These are phyloP conservation scores for Hypolimnas misippus DNA, from an alignment of 2,888 invertebrate species.

Conservation along the genomic window DNA sequence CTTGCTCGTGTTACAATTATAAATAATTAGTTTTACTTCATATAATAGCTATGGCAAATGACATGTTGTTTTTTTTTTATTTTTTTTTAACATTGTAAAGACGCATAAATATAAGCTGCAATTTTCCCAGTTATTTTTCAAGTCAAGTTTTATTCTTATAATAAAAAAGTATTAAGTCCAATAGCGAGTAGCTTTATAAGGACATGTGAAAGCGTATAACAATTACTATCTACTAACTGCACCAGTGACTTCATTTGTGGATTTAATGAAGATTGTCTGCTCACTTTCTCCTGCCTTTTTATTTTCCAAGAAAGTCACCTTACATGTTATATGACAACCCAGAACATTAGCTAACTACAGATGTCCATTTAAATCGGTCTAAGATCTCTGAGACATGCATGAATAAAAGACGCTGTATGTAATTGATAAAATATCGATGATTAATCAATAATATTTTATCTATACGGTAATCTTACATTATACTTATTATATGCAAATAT, in stretches of 20 bases:
- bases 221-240: conserved; percentile 6
- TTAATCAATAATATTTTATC: too few relatives aligned
- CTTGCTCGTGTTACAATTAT: too few relatives aligned
- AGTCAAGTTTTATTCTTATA: background rate
- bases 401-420: too few relatives aligned
- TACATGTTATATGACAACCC: background rate
- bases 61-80: too few relatives aligned
- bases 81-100: background rate
- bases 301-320: background rate
- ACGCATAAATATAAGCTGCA: background rate
- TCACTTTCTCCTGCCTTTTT: background rate
- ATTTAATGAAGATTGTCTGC: background rate
- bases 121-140: background rate
- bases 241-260: conserved; percentile 1
- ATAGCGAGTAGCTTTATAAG: background rate
- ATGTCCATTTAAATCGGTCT: too few relatives aligned
- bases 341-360: too few relatives aligned
- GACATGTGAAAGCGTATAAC: background rate
- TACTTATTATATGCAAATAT: too few relatives aligned
- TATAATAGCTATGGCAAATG: too few relatives aligned
- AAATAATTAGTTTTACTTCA: too few relatives aligned
- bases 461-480: too few relatives aligned
- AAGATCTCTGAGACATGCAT: too few relatives aligned
- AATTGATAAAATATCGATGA: too few relatives aligned
- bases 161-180: background rate